Conservation (phyloP, 2,888 invertebrate genomes). For the Machimus rusticus region DNA sequence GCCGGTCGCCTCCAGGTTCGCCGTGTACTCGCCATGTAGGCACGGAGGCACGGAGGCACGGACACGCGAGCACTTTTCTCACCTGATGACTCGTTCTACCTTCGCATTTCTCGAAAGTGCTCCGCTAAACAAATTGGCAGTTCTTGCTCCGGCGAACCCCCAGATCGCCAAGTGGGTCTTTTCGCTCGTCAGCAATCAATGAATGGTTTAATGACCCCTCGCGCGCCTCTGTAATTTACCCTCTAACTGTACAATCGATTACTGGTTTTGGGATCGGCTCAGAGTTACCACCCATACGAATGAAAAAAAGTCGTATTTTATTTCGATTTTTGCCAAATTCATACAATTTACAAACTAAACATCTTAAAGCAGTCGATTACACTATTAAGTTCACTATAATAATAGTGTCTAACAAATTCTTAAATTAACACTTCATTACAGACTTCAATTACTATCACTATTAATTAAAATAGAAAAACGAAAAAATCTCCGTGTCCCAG, state of each 20-base stretch:
- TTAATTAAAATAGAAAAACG: no score
- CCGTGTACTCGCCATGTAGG: neutral
- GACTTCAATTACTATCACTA: no score
- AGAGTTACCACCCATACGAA: neutral
- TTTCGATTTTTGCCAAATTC: neutral
- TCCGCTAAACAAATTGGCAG: constrained; percentile 1
- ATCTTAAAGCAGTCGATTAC: neutral
- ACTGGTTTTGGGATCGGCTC: neutral
- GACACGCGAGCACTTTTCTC: neutral
- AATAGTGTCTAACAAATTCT: neutral
- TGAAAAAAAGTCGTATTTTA: neutral
- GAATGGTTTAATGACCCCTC: constrained; percentile 11
- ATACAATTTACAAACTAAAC: neutral
- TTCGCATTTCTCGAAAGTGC: constrained; percentile 11
- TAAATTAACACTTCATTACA: neutral
- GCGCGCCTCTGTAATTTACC: neutral
- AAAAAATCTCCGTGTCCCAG: no score
- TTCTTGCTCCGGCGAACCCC: neutral
- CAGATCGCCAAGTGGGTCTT: constrained; percentile 4
- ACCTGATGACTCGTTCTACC: constrained; percentile 13
- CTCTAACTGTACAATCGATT: constrained; percentile 21
- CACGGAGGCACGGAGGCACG: neutral
- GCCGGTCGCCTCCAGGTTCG: neutral
- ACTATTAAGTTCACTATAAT: no score
- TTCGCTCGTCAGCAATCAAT: neutral